Base-by-base conservation (phyloP, 2,888 invertebrate species). In the Aleiodes testaceus region DNA sequence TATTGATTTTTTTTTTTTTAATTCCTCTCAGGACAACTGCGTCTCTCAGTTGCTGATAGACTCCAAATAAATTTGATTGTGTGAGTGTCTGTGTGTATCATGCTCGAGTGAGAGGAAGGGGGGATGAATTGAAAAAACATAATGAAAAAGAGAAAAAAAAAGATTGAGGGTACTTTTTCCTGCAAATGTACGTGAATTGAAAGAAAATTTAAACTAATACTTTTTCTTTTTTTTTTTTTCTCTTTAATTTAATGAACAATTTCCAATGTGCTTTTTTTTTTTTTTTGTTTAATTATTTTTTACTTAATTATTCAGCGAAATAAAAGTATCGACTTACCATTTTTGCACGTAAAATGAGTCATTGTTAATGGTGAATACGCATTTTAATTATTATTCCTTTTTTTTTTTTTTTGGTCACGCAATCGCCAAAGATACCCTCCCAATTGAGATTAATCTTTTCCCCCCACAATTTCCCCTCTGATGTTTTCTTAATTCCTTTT, bases 361-460 rank as follows among this genome's bases (percentile, higher is more conserved):
- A 59, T 59, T 59, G 36, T 16, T 53, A 53, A n/a, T 36, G 16
- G 42, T 20, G 59, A 59, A 42, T 49, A 20, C 7, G 77, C 77
- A 72, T 77, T 77, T 78, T 74, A 73, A 69, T 74, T 74, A 65
- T 50, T 12, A 44, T 74, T 72, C 67, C 18, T 75, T 72, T 30
- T 49, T 69, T 72, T 71, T 55, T 68, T 49, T 72, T 77, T 85
- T 80, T 79, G 79, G 75, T 81, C 82, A 85, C 84, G 84, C 82
- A 80, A 85, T 82, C 80, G 80, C 81, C 84, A 84, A 83, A 84
- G 80, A 84, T 83, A 77, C 69, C 65, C 76, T 79, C 80, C 79
- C 82, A 36, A 36, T 36, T 36, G 36, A 36, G 36, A 36, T 36
- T 36, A 36, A 36, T 36, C 81, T 77, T 78, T 79, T 5, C 81